Evolutionary conservation across 2,797 vertebrate genomes (phyloP), one percentile per base, ranked within the genome.

Genomic region (Enteromius paludinosus): DNA sequence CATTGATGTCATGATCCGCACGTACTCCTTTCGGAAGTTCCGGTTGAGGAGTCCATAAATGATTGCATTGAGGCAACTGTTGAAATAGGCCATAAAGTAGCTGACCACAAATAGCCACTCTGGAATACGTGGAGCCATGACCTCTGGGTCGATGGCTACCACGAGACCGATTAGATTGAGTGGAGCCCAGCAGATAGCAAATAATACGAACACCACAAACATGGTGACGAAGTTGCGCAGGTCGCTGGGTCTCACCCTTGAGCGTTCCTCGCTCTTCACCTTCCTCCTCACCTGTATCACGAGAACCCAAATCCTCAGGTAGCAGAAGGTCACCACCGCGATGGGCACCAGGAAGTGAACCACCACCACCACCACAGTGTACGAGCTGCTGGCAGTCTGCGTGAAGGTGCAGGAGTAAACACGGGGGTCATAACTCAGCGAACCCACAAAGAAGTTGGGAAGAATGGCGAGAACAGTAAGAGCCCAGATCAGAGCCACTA

Each of bases 41-140:
- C 93, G 91, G 88, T 96, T 96, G 77, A 96, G 93, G 45, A 94
- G 90, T 79, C 96, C 95, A 10, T 96, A 96, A 83, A 96, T 94
- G 86, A 96, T 89, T 83, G 95, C 95, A 3, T 96, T 96, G 79
- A 96, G 94, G 89, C 95, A 96, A 87, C 95, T 96, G 85, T 95
- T 95, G 85, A 96, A 96, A 86, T 96, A 96, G 47, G 95, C 95
- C 95, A 96, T 95, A 85, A 96, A 96, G 89, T 96, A 94, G 89
- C 94, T 95, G 86, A 95, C 93, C 79, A 95, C 94, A 65, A 95
- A 95, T 1, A 95, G 93, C 94, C 94, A 95, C 88, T 95, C 94
- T 0, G 94, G 94, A 84, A 95, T 92, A 5, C 68, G 92, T 0
- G 95, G 93, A 0, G 86, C 92, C 74, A 95, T 92, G 1, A 75